These are phyloP conservation scores for Dipodomys stephensi DNA, from an alignment of 2,113 vertebrate species.

Conservation along the genomic window DNA sequence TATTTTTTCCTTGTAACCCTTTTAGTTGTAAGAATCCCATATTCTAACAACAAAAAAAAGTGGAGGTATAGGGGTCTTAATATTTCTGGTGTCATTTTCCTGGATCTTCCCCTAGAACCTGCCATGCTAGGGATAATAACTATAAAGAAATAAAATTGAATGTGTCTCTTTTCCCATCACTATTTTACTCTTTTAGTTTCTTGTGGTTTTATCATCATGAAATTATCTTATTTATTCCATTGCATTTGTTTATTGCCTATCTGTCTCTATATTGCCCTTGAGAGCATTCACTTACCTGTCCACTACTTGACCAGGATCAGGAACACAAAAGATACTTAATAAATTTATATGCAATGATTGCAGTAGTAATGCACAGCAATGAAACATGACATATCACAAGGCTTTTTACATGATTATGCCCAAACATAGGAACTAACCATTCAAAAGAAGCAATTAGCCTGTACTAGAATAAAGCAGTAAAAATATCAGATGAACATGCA, in stretches of 20 bases:
- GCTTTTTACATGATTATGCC: not conserved
- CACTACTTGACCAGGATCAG: not conserved
- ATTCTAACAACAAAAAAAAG: not conserved
- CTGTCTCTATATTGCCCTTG: not conserved
- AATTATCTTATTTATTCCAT: constrained; percentile 29
- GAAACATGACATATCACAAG: not conserved
- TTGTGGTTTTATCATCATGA: constrained; percentile 14
- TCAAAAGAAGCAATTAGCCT: constrained; percentile 30
- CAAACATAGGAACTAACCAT: constrained; percentile 16
- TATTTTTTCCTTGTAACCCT: constrained; percentile 2
- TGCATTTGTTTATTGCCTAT: not conserved
- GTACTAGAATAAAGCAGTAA: not conserved
- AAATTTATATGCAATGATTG: not conserved
- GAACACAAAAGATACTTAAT: constrained; percentile 12
- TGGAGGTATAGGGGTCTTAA: not conserved
- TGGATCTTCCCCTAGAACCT: constrained; percentile 12
- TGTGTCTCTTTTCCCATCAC: not conserved
- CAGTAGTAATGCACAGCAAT: not conserved
- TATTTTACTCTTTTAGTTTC: constrained; percentile 7
- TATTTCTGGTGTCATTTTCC: constrained; percentile 2
- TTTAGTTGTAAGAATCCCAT: not conserved
- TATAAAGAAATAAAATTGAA: not conserved
- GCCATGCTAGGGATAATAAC: not conserved
- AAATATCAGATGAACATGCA: not conserved
- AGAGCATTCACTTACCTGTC: not conserved